phyloP scores from a whole-genome alignment of 1,140 invertebrate species.

The Arion vulgaris region DNA sequence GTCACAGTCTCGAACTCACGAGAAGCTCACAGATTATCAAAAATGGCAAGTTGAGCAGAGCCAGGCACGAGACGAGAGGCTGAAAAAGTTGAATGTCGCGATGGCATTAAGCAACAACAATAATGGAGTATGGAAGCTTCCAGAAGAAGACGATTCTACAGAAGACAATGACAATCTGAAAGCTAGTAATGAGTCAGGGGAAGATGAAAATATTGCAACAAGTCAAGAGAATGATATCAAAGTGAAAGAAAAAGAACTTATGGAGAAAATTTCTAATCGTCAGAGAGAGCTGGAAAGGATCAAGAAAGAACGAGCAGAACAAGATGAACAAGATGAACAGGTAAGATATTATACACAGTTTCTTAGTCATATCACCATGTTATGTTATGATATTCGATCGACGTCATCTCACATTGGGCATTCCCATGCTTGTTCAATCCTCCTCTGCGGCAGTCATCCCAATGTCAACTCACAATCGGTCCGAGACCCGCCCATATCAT shows the following conservation, averaged over 20 bases:
- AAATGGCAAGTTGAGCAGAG: conserved; percentile 66
- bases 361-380: too few species aligned
- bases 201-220: conserved; percentile 32
- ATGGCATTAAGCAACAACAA: conserved; percentile 4
- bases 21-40: conserved; percentile 60
- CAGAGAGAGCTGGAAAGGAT: conserved; percentile 62
- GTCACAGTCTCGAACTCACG: background rate
- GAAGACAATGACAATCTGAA: conserved; percentile 36
- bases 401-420: too few species aligned
- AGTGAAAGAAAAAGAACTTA: conserved; percentile 51
- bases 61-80: conserved; percentile 49
- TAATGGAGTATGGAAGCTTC: conserved; percentile 37
- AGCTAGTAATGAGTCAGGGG: conserved; percentile 37
- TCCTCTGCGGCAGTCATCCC: too few species aligned
- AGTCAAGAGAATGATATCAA: conserved; percentile 38
- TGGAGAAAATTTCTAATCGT: conserved; percentile 57
- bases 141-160: conserved; percentile 31
- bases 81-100: conserved; percentile 39
- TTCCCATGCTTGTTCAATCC: too few species aligned
- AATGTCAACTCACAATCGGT: too few species aligned
- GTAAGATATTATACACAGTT: too few species aligned
- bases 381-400: too few species aligned
- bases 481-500: too few species aligned
- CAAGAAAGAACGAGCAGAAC: conserved; percentile 44
- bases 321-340: background rate